phyloP scores from a whole-genome alignment of 2,113 vertebrate genomes.

The Takifugu flavidus region DNA sequence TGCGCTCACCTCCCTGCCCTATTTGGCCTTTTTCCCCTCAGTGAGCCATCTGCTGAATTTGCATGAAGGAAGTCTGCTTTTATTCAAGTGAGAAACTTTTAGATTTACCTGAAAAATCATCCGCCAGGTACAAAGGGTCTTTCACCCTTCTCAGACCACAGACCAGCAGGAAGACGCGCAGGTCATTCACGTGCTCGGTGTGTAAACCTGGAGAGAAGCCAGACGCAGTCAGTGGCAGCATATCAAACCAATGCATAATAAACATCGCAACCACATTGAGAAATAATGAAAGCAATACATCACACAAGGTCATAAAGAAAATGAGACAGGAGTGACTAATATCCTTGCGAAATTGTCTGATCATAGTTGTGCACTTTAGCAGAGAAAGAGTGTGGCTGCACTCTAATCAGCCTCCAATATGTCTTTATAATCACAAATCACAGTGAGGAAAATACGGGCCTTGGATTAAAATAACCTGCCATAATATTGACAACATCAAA shows the following conservation, averaged over 20 bases:
- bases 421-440: slow-evolving; percentile 21
- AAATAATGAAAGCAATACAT: slow-evolving; percentile 74
- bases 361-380: slow-evolving; percentile 43
- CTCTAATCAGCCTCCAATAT: slow-evolving; percentile 47
- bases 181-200: slow-evolving; percentile 31
- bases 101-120: slow-evolving; percentile 79
- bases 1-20: no score
- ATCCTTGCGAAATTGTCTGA: slow-evolving; percentile 56
- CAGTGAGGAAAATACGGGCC: slow-evolving; percentile 20
- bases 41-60: no score
- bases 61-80: no score
- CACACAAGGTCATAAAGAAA: slow-evolving; percentile 68
- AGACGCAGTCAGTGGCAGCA: slow-evolving; percentile 48
- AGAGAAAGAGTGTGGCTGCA: slow-evolving; percentile 48
- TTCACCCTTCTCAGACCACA: slow-evolving; percentile 89
- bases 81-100: no score
- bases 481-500: slow-evolving; percentile 22
- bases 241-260: slow-evolving; percentile 68
- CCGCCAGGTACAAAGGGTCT: slow-evolving; percentile 84
- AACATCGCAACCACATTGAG: slow-evolving; percentile 58
- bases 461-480: slow-evolving; percentile 24
- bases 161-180: slow-evolving; percentile 80
- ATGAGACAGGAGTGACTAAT: slow-evolving; percentile 68
- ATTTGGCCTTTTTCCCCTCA: no score
- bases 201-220: slow-evolving; percentile 70